Conservation (phyloP, 2,797 vertebrate species). For the Enteromius thamalakanensis region DNA sequence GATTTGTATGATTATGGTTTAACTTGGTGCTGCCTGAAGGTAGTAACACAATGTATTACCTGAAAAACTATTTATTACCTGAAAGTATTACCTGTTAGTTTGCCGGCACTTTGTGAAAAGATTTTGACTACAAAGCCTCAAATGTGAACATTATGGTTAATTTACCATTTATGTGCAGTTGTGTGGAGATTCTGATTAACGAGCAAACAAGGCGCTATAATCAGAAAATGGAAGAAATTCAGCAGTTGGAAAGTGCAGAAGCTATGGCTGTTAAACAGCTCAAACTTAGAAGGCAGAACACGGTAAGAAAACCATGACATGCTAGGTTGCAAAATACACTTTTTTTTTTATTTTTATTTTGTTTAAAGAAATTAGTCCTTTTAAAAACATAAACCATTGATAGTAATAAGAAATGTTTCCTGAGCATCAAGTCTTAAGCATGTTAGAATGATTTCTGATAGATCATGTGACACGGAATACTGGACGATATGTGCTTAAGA, state of each 20-base stretch:
- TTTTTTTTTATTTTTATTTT: neutral
- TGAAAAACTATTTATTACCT: too few relatives aligned
- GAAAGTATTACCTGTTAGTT: neutral
- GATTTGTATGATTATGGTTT: neutral
- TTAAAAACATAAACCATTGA: neutral
- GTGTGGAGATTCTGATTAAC: constrained; percentile 91
- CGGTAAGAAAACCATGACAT: constrained; percentile 67
- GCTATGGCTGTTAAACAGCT: constrained; percentile 86
- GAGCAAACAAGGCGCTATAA: constrained; percentile 92
- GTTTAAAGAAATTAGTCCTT: neutral
- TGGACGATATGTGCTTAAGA: neutral
- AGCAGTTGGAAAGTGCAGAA: constrained; percentile 88
- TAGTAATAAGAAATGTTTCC: neutral
- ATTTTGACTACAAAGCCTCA: neutral
- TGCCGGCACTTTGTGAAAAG: neutral
- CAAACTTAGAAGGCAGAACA: constrained; percentile 84
- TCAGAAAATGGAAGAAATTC: constrained; percentile 94
- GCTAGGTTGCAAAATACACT: neutral
- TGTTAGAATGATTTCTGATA: neutral
- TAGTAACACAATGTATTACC: too few relatives aligned
- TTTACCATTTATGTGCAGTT: constrained; percentile 74
- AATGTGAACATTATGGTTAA: neutral
- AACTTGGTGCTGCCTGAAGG: neutral
- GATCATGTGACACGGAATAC: neutral
- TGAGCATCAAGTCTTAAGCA: neutral